phyloP scores from a whole-genome alignment of 2,888 invertebrate species.

The Flexamia atlantica region DNA sequence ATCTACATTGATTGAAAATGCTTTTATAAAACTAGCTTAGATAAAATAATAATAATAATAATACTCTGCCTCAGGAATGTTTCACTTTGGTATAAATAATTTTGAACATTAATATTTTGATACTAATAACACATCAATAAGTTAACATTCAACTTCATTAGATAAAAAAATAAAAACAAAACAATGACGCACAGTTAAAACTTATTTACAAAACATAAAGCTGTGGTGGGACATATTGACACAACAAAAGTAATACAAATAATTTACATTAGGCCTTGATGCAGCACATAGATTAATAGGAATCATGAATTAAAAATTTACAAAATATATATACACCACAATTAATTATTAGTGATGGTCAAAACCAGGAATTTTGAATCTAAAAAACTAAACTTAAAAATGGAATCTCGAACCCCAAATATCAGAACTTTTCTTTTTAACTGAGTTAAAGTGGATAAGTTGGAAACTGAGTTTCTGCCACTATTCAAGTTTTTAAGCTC shows the following conservation, averaged over 20 bases:
- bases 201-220: neutral
- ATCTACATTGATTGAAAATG: too few relatives aligned
- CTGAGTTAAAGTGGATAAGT: too few relatives aligned
- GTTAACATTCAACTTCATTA: too few relatives aligned
- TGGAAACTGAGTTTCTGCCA: too few relatives aligned
- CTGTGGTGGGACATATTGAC: neutral
- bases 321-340: neutral
- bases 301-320: neutral
- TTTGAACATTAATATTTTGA: neutral
- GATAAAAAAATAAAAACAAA: neutral
- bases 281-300: neutral
- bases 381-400: too few relatives aligned
- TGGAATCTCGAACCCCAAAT: too few relatives aligned
- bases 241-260: neutral
- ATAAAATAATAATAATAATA: neutral
- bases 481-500: too few relatives aligned
- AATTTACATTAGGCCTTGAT: neutral
- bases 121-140: neutral
- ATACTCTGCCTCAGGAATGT: neutral
- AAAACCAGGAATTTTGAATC: too few relatives aligned
- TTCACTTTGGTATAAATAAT: constrained; percentile 1
- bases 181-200: neutral
- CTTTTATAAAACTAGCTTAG: neutral
- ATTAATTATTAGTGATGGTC: too few relatives aligned
- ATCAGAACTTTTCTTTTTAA: too few relatives aligned